A percentile compares a stretch with the other conserved stretches of the same genome.
Evolutionary conservation across 2,113 vertebrate species (phyloP).

Genomic region (Clarias gariepinus): DNA sequence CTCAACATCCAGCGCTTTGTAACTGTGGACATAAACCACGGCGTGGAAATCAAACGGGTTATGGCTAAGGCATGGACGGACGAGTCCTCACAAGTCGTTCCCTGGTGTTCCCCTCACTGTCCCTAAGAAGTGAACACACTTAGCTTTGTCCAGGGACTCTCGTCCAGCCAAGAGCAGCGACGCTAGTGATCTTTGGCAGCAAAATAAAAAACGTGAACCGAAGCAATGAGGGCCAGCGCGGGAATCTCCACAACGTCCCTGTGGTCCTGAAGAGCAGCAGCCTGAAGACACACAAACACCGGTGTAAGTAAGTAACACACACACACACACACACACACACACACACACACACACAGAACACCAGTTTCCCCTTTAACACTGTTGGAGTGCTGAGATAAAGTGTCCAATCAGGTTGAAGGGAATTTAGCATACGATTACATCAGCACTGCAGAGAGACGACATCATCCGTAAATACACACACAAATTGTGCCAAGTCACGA

Average conservation of each 20-base stretch:
- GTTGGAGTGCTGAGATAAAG: not conserved
- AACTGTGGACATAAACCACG: not conserved
- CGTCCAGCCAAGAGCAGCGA: not conserved
- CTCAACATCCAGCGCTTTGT: not conserved
- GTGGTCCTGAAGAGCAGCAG: constrained; percentile 15
- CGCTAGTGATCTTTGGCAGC: not conserved
- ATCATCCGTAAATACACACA: not conserved
- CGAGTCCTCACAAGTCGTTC: not conserved
- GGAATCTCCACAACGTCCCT: constrained; percentile 31
- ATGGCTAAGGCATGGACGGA: not conserved
- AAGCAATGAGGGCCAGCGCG: not conserved
- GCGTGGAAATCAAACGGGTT: constrained; percentile 2
- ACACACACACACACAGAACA: not conserved
- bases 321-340: not conserved
- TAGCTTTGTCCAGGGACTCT: not conserved
- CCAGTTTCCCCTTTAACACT: not conserved
- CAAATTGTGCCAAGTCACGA: not conserved
- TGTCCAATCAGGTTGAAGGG: not conserved
- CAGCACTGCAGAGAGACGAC: not conserved
- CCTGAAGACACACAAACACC: constrained; percentile 10
- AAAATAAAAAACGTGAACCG: not conserved
- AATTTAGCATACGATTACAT: not conserved
- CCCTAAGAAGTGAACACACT: not conserved
- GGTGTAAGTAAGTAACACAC: not conserved
- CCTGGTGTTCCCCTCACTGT: not conserved